Evolutionary conservation across 53 echinoderm and acorn worm species (phyloP).

Genomic region (Stichopus horrens): DNA sequence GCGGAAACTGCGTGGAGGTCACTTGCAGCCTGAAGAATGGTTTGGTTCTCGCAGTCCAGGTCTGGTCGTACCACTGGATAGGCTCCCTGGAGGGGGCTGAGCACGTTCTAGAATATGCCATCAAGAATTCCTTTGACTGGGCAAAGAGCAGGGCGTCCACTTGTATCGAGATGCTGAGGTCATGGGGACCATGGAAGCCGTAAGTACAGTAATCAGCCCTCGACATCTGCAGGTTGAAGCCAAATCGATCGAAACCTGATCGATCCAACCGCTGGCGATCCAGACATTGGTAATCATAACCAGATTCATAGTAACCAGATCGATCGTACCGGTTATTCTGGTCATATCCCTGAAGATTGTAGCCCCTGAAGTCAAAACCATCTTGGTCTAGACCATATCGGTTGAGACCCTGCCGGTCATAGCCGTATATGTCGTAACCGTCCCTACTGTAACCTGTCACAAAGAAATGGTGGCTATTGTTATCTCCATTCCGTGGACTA

Average conservation of each 20-base stretch:
- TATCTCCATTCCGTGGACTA: neutral
- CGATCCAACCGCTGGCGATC: slow-evolving; percentile 63
- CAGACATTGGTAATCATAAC: slow-evolving; percentile 71
- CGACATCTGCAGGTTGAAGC: slow-evolving; percentile 58
- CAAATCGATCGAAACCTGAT: slow-evolving; percentile 72
- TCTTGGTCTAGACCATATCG: slow-evolving; percentile 75
- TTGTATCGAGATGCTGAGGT: slow-evolving; percentile 48
- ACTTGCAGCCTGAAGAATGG: slow-evolving; percentile 56
- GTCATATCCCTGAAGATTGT: slow-evolving; percentile 66
- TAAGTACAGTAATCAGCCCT: slow-evolving; percentile 66
- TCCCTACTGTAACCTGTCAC: slow-evolving; percentile 79
- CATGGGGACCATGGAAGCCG: slow-evolving; percentile 69
- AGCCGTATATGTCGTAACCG: slow-evolving; percentile 75
- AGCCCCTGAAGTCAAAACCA: slow-evolving; percentile 74
- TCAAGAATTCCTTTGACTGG: slow-evolving; percentile 76
- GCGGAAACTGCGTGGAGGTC: slow-evolving; percentile 52
- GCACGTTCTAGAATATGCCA: slow-evolving; percentile 73
- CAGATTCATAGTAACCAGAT: slow-evolving; percentile 36
- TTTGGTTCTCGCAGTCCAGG: slow-evolving; percentile 72
- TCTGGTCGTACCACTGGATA: slow-evolving; percentile 89
- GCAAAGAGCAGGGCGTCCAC: slow-evolving; percentile 72
- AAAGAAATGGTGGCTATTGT: neutral
- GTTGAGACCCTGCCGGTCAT: slow-evolving; percentile 71
- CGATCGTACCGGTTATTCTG: slow-evolving; percentile 52
- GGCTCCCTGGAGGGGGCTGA: slow-evolving; percentile 65